phyloP scores from a whole-genome alignment of 2,113 vertebrate species.

The Glareola pratincola region DNA sequence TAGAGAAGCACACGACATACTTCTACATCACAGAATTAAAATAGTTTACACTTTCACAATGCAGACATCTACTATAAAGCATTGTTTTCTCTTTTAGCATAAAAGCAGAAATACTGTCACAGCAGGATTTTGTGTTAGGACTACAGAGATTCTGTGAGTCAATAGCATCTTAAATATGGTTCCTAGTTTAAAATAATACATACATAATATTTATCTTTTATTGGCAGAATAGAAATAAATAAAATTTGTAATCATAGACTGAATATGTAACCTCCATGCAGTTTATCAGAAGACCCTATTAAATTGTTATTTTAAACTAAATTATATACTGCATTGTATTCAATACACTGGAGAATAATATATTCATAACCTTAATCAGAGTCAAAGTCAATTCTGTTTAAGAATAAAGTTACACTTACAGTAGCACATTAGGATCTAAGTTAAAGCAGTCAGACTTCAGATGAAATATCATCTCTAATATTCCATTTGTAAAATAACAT shows the following conservation, averaged over 20 bases:
- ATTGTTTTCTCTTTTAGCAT: background rate
- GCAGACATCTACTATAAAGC: too few relatives aligned
- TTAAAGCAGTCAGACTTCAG: background rate
- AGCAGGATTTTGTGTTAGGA: too few relatives aligned
- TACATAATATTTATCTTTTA: background rate
- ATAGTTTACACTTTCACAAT: background rate
- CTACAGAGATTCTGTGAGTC: background rate
- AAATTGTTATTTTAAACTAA: conserved; percentile 15
- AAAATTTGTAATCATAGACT: background rate
- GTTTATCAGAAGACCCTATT: background rate
- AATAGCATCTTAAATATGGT: background rate
- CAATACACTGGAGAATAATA: background rate
- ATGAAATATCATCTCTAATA: background rate
- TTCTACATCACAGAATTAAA: background rate
- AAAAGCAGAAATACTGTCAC: background rate
- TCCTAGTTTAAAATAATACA: background rate
- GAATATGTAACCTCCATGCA: background rate
- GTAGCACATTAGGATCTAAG: background rate
- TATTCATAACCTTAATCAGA: conserved; percentile 23
- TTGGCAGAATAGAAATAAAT: background rate
- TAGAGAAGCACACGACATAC: background rate
- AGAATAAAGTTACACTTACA: conserved; percentile 1
- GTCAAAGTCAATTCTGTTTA: background rate
- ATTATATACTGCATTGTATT: conserved; percentile 10
- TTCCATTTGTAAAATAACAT: background rate